Evolutionary conservation across 1,140 invertebrate genomes (phyloP).

Genomic region (Uloborus diversus): DNA sequence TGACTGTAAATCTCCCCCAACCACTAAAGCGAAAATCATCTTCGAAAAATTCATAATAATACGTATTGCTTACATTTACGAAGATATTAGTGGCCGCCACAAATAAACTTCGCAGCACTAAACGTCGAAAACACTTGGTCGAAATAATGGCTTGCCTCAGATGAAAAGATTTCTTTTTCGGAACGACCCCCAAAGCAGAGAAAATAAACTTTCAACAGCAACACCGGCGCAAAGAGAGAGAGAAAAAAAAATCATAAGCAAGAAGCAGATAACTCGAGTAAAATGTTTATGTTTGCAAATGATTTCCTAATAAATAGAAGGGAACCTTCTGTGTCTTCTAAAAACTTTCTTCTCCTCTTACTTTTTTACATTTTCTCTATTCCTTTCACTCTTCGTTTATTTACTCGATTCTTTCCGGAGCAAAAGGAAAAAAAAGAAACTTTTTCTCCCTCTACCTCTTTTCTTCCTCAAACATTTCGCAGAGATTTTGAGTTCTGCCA

Average conservation of each 20-base stretch:
- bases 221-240: constrained; percentile 30
- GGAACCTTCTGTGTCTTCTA: constrained; percentile 42
- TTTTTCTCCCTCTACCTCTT: constrained; percentile 20
- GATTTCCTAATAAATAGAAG: constrained; percentile 55
- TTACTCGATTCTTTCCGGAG: too few species aligned
- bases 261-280: constrained; percentile 38
- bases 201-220: constrained; percentile 47
- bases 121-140: too few species aligned
- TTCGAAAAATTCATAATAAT: too few species aligned
- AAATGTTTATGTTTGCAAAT: constrained; percentile 55
- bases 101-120: too few species aligned
- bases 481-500: background rate
- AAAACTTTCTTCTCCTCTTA: background rate
- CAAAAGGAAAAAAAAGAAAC: too few species aligned
- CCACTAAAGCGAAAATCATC: too few species aligned
- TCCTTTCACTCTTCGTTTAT: too few species aligned
- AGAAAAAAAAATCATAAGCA: constrained; percentile 27
- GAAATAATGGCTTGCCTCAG: too few species aligned
- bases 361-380: background rate
- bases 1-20: too few species aligned
- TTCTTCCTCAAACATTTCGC: background rate
- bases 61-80: too few species aligned
- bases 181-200: constrained; percentile 5
- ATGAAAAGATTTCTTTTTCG: constrained; percentile 4
- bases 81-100: too few species aligned